phyloP scores from a whole-genome alignment of 2,888 invertebrate species.

The Stramonita haemastoma region DNA sequence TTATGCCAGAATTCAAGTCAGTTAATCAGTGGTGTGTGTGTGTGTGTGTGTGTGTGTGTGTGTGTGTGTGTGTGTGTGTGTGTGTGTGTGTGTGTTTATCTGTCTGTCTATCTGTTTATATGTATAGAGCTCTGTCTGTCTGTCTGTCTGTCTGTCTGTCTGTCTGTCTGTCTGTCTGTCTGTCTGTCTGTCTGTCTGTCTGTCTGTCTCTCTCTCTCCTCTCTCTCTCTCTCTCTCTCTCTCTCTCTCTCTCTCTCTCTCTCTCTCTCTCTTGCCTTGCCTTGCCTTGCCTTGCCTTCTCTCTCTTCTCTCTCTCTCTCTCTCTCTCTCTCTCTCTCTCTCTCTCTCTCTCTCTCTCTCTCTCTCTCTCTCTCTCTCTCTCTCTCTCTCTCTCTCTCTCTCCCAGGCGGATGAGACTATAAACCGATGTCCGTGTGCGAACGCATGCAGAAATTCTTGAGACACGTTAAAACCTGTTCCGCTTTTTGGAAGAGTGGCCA shows the following conservation, averaged over 20 bases:
- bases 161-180: neutral
- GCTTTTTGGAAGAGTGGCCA: too few species aligned
- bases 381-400: too few species aligned
- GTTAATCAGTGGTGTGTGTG: too few species aligned
- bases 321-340: neutral
- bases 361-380: too few species aligned
- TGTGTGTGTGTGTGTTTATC: neutral
- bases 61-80: constrained; percentile 23
- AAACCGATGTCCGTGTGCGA: too few species aligned
- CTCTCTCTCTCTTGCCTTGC: neutral
- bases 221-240: neutral
- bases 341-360: too few species aligned
- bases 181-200: neutral
- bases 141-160: neutral
- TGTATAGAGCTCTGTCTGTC: too few species aligned
- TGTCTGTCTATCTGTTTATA: neutral
- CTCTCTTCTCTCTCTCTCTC: neutral
- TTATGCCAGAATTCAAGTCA: too few species aligned
- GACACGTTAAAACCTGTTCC: too few species aligned
- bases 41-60: constrained; percentile 3
- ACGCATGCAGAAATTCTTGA: too few species aligned
- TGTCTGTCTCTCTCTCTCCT: neutral
- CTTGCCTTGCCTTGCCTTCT: too few species aligned
- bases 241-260: neutral
- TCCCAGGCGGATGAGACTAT: too few species aligned